These are phyloP conservation scores for Trichacis sp. DNA, from an alignment of 2,888 invertebrate species.

Conservation along the genomic window DNA sequence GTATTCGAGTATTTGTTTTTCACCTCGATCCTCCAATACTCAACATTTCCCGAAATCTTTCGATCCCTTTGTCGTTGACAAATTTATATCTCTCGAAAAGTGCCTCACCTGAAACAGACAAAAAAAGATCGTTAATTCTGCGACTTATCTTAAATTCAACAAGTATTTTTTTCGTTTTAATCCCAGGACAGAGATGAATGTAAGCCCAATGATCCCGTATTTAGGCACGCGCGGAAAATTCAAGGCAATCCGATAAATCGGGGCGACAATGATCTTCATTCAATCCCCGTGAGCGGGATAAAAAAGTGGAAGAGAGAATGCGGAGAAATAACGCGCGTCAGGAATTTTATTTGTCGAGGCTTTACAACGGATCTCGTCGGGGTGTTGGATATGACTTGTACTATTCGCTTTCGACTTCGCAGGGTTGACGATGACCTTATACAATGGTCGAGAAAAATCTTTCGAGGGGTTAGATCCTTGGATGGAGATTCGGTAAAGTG, in stretches of 20 bases:
- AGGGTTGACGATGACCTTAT: conserved; percentile 56
- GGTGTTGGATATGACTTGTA: conserved; percentile 49
- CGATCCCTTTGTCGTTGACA: too few relatives aligned
- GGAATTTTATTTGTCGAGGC: conserved; percentile 34
- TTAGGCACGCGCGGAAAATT: conserved; percentile 1
- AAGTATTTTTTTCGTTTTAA: not conserved
- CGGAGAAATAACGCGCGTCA: conserved; percentile 7
- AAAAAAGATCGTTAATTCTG: not conserved
- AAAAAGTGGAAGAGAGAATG: not conserved
- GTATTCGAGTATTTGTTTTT: too few relatives aligned
- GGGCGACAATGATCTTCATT: not conserved
- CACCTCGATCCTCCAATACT: too few relatives aligned
- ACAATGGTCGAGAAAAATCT: too few relatives aligned
- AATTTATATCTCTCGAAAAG: not conserved
- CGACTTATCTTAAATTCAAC: not conserved
- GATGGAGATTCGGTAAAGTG: too few relatives aligned
- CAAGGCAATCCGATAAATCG: conserved; percentile 2
- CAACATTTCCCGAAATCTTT: not conserved
- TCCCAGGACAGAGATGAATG: not conserved
- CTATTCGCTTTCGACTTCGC: conserved; percentile 51
- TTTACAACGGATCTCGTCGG: conserved; percentile 22
- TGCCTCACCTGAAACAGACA: not conserved
- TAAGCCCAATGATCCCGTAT: conserved; percentile 2
- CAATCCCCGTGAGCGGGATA: conserved; percentile 3
- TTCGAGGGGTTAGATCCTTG: conserved; percentile 4